Evolutionary conservation across 2,888 invertebrate genomes (phyloP), one percentile per base, ranked within the genome.

Genomic region (Branchipolynoe longqiensis): DNA sequence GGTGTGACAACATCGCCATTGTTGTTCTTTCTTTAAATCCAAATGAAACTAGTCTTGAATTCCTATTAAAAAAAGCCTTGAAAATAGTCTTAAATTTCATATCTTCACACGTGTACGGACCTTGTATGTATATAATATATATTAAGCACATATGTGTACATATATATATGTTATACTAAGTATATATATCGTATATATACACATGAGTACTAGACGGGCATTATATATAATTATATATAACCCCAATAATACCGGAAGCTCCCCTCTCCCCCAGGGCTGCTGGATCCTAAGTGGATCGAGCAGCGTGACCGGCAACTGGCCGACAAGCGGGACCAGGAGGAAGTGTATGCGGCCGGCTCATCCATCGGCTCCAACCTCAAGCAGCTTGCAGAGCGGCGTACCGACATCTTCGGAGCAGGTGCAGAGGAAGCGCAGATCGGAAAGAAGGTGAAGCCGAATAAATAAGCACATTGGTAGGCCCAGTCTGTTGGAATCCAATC

Each of bases 331-430:
- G 98, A 98, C 89, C 97, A 98, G 91, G 97, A 98, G 91, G 97
- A 96, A 1, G 97, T 97, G 0, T 96, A 96, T 85, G 94, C 93
- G 8, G 90, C 92, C 3, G 94, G 93, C 3, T 91, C 97, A 38
- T 97, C 98, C n/a, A 98, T 99, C 91, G 98, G 98, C 92, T 97
- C 97, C 59, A 98, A 97, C 92, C 96, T 99, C 92, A 98, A 98
- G 93, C 96, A 97, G 93, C 95, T 99, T 91, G 99, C 99, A 0
- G 99, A 99, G 93, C 96, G 99, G 90, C 98, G 99, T 96, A 99
- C 99, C 0, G 99, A 99, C 95, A 99, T 99, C 94, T 99, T 99
- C 95, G 99, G 99, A 94, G 97, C 98, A 87, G 99, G 99, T 86
- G 98, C 92, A 14, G 99, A 99, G 94, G 99, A 99, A 95, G 99